phyloP scores from a whole-genome alignment of 1,140 invertebrate species.

The Heterodera schachtii region DNA sequence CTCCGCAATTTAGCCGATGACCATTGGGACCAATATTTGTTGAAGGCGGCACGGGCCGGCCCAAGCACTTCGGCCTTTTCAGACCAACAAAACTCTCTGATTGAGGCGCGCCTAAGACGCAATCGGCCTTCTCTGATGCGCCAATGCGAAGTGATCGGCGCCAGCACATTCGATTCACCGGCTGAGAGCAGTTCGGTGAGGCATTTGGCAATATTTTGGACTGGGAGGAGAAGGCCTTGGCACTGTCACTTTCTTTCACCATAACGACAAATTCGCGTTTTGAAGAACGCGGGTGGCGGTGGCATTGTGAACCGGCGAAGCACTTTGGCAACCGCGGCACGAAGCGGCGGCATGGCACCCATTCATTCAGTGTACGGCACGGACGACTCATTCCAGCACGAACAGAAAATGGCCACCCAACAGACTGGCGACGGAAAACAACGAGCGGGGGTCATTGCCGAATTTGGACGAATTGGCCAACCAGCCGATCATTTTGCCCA shows the following conservation, averaged over 20 bases:
- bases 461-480: constrained; percentile 76
- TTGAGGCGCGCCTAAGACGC: constrained; percentile 38
- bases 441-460: constrained; percentile 75
- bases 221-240: not conserved
- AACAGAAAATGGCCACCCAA: not conserved
- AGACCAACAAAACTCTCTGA: constrained; percentile 12
- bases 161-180: constrained; percentile 22
- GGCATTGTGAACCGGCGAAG: constrained; percentile 56
- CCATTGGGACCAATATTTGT: constrained; percentile 62
- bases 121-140: constrained; percentile 64
- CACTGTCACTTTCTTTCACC: not conserved
- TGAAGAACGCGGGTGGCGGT: not conserved
- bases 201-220: not conserved
- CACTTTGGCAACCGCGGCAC: constrained; percentile 52
- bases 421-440: constrained; percentile 33
- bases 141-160: constrained; percentile 57
- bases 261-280: not conserved
- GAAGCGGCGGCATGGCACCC: constrained; percentile 1
- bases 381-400: constrained; percentile 12
- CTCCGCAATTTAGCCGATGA: constrained; percentile 37
- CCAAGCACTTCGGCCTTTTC: constrained; percentile 15
- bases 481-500: constrained; percentile 73
- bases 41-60: constrained; percentile 44
- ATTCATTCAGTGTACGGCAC: constrained; percentile 32
- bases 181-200: not conserved